Evolutionary conservation across 1,140 invertebrate species (phyloP).

Genomic region (Chrysomallon squamiferum): DNA sequence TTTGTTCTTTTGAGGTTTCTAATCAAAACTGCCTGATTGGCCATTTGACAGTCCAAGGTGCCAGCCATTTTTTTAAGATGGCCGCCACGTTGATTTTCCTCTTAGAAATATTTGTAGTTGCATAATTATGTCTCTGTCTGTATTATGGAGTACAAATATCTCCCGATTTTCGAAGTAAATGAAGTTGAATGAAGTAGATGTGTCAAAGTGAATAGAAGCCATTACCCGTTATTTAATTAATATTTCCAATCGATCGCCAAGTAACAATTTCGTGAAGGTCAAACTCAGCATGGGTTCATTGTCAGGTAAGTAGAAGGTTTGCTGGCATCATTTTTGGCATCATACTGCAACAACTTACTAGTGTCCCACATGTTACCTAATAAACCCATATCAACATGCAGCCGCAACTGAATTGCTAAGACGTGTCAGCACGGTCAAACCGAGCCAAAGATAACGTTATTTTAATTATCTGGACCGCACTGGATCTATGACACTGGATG

Average conservation of each 20-base stretch:
- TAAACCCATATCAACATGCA: conserved; percentile 9
- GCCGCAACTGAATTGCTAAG: conserved; percentile 21
- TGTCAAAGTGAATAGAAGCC: conserved; percentile 22
- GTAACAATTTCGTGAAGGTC: too few species aligned
- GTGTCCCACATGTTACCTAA: conserved; percentile 24
- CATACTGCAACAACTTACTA: background rate
- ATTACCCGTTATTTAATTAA: too few species aligned
- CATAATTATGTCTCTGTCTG: background rate
- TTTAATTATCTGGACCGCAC: conserved; percentile 20
- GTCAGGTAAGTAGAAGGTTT: conserved; percentile 5
- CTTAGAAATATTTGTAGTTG: background rate
- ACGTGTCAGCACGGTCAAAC: conserved; percentile 23
- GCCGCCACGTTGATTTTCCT: background rate
- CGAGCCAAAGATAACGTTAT: conserved; percentile 28
- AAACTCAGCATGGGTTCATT: conserved; percentile 29
- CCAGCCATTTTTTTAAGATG: background rate
- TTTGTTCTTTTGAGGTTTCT: background rate
- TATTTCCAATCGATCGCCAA: too few species aligned
- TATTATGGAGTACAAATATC: background rate
- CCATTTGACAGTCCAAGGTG: background rate
- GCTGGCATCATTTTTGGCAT: background rate
- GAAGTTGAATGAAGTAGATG: too few species aligned
- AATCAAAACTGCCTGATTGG: background rate
- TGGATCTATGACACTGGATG: conserved; percentile 17
- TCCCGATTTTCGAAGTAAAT: background rate